phyloP scores from a whole-genome alignment of 2,797 vertebrate genomes.

The Liasis olivaceus region DNA sequence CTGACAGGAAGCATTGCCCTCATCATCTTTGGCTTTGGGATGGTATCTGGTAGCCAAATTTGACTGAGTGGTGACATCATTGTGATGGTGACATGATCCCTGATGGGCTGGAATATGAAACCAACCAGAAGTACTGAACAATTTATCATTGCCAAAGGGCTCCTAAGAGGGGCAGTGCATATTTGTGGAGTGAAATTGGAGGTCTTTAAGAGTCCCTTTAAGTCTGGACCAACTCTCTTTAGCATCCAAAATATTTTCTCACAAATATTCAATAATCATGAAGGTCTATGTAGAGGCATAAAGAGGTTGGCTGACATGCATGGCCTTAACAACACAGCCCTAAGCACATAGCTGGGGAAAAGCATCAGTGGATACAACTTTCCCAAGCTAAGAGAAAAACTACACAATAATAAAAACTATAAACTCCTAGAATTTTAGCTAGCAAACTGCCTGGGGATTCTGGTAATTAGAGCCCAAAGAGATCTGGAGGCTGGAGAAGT shows the following conservation, averaged over 20 bases:
- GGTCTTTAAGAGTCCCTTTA: background rate
- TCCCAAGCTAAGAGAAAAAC: background rate
- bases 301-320: background rate
- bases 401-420: background rate
- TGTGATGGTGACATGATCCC: background rate
- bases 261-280: background rate
- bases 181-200: background rate
- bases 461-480: background rate
- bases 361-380: background rate
- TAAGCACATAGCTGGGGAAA: background rate
- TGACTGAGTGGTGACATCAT: background rate
- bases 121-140: background rate
- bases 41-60: background rate
- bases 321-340: background rate
- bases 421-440: background rate
- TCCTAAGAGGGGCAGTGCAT: background rate
- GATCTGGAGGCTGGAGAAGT: background rate
- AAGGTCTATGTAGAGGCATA: background rate
- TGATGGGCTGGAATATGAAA: background rate
- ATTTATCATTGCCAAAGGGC: background rate
- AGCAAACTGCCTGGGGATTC: background rate
- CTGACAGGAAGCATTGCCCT: background rate
- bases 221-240: background rate
- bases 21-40: background rate
- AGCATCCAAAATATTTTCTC: background rate